These are phyloP conservation scores for Rhyacophila evoluta DNA, from an alignment of 2,888 invertebrate species.

Conservation along the genomic window DNA sequence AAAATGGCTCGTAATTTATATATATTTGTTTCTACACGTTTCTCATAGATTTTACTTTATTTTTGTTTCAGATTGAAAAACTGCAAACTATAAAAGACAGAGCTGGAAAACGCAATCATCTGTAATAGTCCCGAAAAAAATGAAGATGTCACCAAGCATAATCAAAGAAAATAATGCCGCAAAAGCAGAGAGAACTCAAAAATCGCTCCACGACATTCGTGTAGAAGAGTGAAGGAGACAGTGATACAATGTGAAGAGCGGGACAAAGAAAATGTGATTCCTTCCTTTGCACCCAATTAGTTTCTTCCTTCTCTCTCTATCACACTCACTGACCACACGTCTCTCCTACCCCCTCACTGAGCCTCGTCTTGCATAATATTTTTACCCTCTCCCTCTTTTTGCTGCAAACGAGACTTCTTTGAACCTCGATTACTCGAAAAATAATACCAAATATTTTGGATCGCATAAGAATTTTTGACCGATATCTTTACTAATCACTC, in stretches of 20 bases:
- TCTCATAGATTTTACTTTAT: too few relatives aligned
- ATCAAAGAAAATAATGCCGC: background rate
- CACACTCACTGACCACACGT: background rate
- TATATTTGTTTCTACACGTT: too few relatives aligned
- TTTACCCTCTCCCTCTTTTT: background rate
- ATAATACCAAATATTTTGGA: background rate
- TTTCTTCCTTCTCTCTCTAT: constrained; percentile 22
- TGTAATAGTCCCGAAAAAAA: background rate
- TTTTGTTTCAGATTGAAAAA: background rate
- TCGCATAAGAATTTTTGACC: background rate
- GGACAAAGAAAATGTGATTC: constrained; percentile 2
- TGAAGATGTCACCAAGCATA: background rate
- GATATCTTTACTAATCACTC: background rate
- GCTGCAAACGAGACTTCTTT: background rate
- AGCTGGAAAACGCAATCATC: background rate
- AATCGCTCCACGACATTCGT: background rate
- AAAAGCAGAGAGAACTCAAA: background rate
- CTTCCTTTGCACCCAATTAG: constrained; percentile 22
- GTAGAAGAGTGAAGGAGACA: constrained; percentile 3
- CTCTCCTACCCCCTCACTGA: background rate
- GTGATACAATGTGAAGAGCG: background rate
- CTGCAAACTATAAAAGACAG: background rate
- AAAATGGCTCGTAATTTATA: too few relatives aligned
- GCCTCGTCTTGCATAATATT: background rate
- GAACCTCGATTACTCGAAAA: too few relatives aligned